Conservation (phyloP, 2,797 vertebrate genomes). For the Iguana delicatissima region DNA sequence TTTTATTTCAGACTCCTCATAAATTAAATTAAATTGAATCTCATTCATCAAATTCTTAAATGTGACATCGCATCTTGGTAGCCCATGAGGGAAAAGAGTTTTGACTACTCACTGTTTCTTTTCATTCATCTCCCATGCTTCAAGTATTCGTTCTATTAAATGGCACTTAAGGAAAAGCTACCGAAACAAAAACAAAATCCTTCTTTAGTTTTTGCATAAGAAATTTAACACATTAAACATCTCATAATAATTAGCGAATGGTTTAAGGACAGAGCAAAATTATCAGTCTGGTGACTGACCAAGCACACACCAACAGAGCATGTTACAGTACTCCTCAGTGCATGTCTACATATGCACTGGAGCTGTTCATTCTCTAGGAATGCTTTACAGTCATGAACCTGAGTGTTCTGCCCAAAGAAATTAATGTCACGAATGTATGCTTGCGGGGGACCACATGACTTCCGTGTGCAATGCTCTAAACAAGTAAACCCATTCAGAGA, state of each 20-base stretch:
- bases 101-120: constrained; percentile 93
- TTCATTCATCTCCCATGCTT: constrained; percentile 97
- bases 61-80: not conserved
- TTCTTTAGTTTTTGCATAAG: constrained; percentile 45
- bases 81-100: not conserved
- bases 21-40: not conserved
- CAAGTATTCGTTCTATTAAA: constrained; percentile 95
- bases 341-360: not conserved
- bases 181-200: constrained; percentile 21
- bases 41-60: not conserved
- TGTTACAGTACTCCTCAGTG: not conserved
- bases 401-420: not conserved
- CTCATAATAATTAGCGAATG: not conserved
- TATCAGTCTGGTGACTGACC: not conserved
- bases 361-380: not conserved
- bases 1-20: not conserved
- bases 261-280: not conserved
- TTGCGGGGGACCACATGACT: too few species aligned
- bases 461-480: not conserved
- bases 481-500: not conserved
- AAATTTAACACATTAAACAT: not conserved
- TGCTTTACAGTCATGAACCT: not conserved
- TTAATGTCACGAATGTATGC: not conserved
- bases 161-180: constrained; percentile 98
- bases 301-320: not conserved